Evolutionary conservation across 2,888 invertebrate species (phyloP).

Genomic region (Fragum fragum): DNA sequence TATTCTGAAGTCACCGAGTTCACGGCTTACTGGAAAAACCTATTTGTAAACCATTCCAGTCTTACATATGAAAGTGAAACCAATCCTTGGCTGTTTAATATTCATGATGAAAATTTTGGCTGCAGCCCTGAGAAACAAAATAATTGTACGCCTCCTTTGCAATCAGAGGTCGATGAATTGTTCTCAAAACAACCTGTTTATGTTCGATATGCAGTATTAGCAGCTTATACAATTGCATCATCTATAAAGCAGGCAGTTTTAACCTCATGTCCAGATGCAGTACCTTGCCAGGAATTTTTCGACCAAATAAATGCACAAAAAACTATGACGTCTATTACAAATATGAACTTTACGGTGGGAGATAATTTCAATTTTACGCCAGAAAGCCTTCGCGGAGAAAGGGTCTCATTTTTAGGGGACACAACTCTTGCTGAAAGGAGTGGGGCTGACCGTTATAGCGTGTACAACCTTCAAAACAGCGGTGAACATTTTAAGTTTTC

Average conservation of each 20-base stretch:
- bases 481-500: background rate
- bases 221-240: background rate
- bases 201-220: background rate
- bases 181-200: background rate
- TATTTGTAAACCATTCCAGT: background rate
- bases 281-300: background rate
- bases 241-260: background rate
- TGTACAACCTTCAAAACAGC: conserved; percentile 4
- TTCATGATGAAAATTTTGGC: conserved; percentile 1
- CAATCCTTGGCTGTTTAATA: background rate
- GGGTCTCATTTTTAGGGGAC: background rate
- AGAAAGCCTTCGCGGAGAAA: background rate
- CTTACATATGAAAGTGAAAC: background rate
- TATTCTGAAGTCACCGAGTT: background rate
- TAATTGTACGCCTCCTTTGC: background rate
- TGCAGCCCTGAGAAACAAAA: background rate
- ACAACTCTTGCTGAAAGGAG: background rate
- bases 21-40: background rate
- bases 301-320: background rate
- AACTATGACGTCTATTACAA: background rate
- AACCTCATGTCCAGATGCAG: background rate
- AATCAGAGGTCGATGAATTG: background rate
- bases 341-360: background rate
- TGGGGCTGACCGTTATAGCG: background rate
- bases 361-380: background rate